A percentile compares a stretch with the other conserved stretches of the same genome.
phyloP scores from a whole-genome alignment of 2,113 vertebrate species.

The Alexandromys fortis region DNA sequence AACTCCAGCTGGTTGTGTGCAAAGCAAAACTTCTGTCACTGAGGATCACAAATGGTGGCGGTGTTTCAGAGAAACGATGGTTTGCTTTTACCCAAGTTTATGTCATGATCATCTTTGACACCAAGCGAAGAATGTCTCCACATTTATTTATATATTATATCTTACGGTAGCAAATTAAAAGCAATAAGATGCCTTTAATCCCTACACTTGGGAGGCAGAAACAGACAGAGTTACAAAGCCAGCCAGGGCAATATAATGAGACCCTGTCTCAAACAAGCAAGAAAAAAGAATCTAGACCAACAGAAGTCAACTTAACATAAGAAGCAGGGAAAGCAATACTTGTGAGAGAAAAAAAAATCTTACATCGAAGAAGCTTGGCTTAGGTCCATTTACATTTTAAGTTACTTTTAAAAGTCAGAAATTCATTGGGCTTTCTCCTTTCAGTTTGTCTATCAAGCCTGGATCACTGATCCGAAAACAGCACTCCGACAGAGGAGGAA shows the following conservation, averaged over 20 bases:
- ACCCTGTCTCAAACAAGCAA: not conserved
- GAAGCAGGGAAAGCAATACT: not conserved
- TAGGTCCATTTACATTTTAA: constrained; percentile 62
- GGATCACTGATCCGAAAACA: constrained; percentile 98
- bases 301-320: constrained; percentile 54
- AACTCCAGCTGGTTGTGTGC: not conserved
- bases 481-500: constrained; percentile 92
- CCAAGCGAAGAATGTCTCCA: constrained; percentile 60
- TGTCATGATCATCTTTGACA: constrained; percentile 50
- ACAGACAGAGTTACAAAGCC: not conserved
- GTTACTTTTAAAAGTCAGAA: constrained; percentile 57
- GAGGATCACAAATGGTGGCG: not conserved
- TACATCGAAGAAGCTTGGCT: constrained; percentile 49
- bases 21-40: not conserved
- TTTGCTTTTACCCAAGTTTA: not conserved
- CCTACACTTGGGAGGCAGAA: not conserved
- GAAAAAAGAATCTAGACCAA: not conserved
- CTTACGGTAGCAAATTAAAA: constrained; percentile 65
- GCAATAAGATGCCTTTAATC: not conserved
- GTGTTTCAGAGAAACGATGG: not conserved
- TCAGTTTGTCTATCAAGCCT: constrained; percentile 98
- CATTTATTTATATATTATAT: constrained; percentile 68
- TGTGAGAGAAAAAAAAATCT: constrained; percentile 25
- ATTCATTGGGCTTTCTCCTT: constrained; percentile 79
- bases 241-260: not conserved